Conservation (phyloP, 1,140 invertebrate genomes). For the Centruroides vittatus region DNA sequence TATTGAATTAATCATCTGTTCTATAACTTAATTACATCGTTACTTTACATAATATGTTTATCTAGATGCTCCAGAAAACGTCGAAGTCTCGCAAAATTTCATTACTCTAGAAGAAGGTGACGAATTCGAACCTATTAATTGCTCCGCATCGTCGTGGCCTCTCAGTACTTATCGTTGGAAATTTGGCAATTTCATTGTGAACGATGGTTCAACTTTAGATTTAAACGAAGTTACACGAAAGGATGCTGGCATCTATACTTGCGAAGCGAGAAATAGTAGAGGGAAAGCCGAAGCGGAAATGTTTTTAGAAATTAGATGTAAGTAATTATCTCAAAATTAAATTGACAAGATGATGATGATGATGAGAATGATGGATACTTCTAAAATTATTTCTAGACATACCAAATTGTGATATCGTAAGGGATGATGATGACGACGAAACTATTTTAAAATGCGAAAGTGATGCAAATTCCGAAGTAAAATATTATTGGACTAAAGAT, state of each 20-base stretch:
- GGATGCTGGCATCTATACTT: constrained; percentile 52
- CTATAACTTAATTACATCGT: neutral
- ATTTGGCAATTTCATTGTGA: constrained; percentile 6
- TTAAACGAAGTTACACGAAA: constrained; percentile 41
- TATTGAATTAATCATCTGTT: neutral
- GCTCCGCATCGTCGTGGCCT: constrained; percentile 56
- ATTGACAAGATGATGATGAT: too few relatives aligned
- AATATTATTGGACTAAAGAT: constrained; percentile 67
- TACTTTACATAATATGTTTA: neutral
- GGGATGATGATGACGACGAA: neutral
- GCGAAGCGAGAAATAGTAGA: constrained; percentile 58
- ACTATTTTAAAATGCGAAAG: constrained; percentile 64
- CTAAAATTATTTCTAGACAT: neutral
- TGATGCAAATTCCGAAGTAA: constrained; percentile 66
- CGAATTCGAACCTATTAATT: constrained; percentile 55
- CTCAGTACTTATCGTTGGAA: constrained; percentile 50
- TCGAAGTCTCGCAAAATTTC: constrained; percentile 50
- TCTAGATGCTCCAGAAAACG: constrained; percentile 70
- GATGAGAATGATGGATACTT: too few relatives aligned
- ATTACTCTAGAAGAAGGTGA: constrained; percentile 61
- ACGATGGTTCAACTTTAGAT: constrained; percentile 5
- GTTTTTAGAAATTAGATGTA: constrained; percentile 64
- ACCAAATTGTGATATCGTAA: neutral
- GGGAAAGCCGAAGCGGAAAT: constrained; percentile 47
- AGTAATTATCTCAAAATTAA: constrained; percentile 30